phyloP scores from a whole-genome alignment of 2,888 invertebrate species.

The Macrosiphum euphorbiae region DNA sequence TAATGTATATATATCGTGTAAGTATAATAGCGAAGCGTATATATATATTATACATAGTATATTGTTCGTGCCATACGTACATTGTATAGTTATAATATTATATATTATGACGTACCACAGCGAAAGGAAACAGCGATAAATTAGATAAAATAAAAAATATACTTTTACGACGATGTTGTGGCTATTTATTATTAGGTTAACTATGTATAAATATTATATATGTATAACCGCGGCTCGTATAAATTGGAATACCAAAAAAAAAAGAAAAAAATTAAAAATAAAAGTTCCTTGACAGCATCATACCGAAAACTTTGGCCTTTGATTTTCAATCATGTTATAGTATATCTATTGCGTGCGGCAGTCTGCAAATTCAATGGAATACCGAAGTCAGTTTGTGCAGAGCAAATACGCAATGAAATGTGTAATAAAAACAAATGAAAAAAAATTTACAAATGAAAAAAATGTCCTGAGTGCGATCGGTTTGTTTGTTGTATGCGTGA shows the following conservation, averaged over 20 bases:
- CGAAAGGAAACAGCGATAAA: not conserved
- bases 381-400: not conserved
- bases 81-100: not conserved
- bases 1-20: not conserved
- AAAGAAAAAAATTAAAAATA: not conserved
- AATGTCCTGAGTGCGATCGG: not conserved
- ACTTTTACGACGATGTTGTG: not conserved
- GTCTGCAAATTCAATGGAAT: not conserved
- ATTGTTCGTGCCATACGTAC: not conserved
- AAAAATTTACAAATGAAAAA: not conserved
- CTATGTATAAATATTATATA: not conserved
- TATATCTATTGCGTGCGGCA: not conserved
- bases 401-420: not conserved
- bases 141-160: not conserved
- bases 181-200: conserved; percentile 10
- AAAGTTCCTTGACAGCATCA: not conserved
- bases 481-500: not conserved
- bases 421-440: not conserved
- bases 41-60: too few relatives aligned
- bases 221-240: not conserved
- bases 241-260: not conserved
- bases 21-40: not conserved
- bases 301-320: conserved; percentile 18
- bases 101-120: not conserved
- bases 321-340: not conserved